phyloP scores from a whole-genome alignment of 2,888 invertebrate genomes.

The Eilema caniola region DNA sequence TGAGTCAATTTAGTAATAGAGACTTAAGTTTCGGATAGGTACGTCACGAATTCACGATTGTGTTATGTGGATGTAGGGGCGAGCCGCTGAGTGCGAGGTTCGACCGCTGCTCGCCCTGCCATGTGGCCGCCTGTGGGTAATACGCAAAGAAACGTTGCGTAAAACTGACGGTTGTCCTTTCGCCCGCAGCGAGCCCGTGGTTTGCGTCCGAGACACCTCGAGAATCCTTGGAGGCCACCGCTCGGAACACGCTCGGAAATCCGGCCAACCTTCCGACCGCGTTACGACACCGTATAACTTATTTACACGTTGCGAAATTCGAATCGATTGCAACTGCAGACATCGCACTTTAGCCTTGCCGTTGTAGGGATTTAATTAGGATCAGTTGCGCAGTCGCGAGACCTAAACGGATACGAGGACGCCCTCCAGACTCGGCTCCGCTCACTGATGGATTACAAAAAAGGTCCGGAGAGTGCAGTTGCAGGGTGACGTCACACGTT shows the following conservation, averaged over 20 bases:
- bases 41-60: slow-evolving; percentile 66
- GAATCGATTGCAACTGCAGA: slow-evolving; percentile 86
- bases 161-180: slow-evolving; percentile 72
- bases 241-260: slow-evolving; percentile 86
- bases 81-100: slow-evolving; percentile 42
- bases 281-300: slow-evolving; percentile 86
- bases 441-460: slow-evolving; percentile 79
- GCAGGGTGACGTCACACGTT: slow-evolving; percentile 72
- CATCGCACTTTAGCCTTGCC: slow-evolving; percentile 85
- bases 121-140: slow-evolving; percentile 58
- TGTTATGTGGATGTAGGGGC: slow-evolving; percentile 55
- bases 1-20: slow-evolving; percentile 78
- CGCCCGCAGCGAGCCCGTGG: slow-evolving; percentile 58
- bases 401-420: slow-evolving; percentile 86
- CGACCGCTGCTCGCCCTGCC: slow-evolving; percentile 36
- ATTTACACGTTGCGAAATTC: slow-evolving; percentile 86
- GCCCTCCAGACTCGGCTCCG: slow-evolving; percentile 76
- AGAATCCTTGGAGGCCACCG: slow-evolving; percentile 85
- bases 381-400: slow-evolving; percentile 82
- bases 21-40: slow-evolving; percentile 61
- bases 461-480: slow-evolving; percentile 72
- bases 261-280: slow-evolving; percentile 87
- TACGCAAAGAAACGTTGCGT: slow-evolving; percentile 68
- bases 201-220: slow-evolving; percentile 76
- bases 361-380: slow-evolving; percentile 86